phyloP scores from a whole-genome alignment of 2,888 invertebrate genomes.

The Autographa pulchrina region DNA sequence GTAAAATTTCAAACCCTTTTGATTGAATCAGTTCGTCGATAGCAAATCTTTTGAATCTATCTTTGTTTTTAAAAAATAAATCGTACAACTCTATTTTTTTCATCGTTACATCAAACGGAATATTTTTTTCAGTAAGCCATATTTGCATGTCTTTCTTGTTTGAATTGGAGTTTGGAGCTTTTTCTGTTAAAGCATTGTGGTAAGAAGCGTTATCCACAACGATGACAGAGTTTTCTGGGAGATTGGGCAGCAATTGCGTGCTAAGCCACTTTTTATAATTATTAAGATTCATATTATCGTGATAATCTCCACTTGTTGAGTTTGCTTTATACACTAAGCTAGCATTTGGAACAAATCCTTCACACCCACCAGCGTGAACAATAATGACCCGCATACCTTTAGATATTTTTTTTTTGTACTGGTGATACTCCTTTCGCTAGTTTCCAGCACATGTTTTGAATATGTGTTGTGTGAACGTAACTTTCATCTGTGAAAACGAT shows the following conservation, averaged over 20 bases:
- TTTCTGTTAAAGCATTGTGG: slow-evolving; percentile 5
- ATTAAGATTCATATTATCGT: slow-evolving; percentile 43
- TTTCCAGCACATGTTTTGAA: slow-evolving; percentile 29
- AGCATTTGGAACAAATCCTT: no score
- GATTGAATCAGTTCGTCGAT: no score
- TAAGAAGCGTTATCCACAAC: slow-evolving; percentile 5
- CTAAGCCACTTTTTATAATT: slow-evolving; percentile 10
- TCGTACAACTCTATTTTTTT: slow-evolving; percentile 11
- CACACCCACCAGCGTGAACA: no score
- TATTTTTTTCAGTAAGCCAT: slow-evolving; percentile 1
- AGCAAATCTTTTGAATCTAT: not conserved
- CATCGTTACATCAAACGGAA: not conserved
- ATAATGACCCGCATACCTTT: no score
- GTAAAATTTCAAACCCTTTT: no score
- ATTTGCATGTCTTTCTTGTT: slow-evolving; percentile 10
- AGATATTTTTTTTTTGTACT: slow-evolving; percentile 13
- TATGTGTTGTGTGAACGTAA: slow-evolving; percentile 30
- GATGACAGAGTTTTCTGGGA: slow-evolving; percentile 9
- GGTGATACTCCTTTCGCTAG: slow-evolving; percentile 26
- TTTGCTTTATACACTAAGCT: no score
- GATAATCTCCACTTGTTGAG: no score
- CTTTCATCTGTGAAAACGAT: slow-evolving; percentile 36
- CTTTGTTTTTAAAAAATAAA: slow-evolving; percentile 14
- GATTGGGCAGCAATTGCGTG: slow-evolving; percentile 5
- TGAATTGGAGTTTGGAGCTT: slow-evolving; percentile 6